Conservation (phyloP, 2,888 invertebrate species). For the Itoplectis maculator region DNA sequence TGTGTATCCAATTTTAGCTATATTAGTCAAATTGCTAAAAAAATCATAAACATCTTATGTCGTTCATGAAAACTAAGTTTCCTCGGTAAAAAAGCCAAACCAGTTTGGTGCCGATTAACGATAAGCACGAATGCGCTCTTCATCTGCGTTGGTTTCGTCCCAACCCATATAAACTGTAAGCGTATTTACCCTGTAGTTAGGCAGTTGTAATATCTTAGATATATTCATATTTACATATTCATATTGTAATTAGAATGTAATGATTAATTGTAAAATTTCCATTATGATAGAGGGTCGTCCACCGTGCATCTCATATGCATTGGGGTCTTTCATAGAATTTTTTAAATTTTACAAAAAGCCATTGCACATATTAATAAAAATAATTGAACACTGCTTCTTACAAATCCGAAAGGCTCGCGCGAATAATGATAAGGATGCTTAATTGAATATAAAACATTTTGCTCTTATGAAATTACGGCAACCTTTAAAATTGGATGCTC, state of each 20-base stretch:
- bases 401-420: too few species aligned
- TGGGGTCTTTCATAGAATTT: too few species aligned
- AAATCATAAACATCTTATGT: neutral
- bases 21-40: neutral
- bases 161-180: constrained; percentile 4
- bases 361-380: too few species aligned
- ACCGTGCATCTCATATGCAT: constrained; percentile 9
- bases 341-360: too few species aligned
- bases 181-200: constrained; percentile 45
- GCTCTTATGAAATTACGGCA: too few species aligned
- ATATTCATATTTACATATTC: constrained; percentile 15
- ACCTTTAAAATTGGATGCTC: too few species aligned
- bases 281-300: constrained; percentile 24
- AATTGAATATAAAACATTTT: too few species aligned
- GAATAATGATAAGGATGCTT: too few species aligned
- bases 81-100: constrained; percentile 4
- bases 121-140: constrained; percentile 50
- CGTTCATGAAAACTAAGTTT: constrained; percentile 12
- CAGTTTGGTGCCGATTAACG: constrained; percentile 30
- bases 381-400: too few species aligned
- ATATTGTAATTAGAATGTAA: constrained; percentile 2
- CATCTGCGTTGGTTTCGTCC: constrained; percentile 26
- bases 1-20: neutral
- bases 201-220: constrained; percentile 38
- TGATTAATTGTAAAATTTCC: constrained; percentile 24